Percentiles rank a stretch among this genome's conserved stretches.
Evolutionary conservation across 2,113 vertebrate species (phyloP).

Genomic region (Alethe castanea): DNA sequence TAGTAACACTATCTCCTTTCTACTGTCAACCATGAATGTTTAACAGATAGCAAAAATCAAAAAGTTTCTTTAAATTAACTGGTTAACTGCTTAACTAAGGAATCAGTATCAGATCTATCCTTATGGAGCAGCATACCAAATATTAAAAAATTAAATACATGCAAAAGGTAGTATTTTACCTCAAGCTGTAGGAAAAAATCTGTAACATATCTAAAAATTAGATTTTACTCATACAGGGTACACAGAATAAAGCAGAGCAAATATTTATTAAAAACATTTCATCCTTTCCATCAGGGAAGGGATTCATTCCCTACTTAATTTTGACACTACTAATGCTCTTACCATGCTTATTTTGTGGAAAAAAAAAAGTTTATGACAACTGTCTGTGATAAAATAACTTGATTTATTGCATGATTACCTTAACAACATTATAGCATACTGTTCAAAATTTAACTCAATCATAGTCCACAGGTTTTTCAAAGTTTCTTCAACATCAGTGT

Average conservation of each 20-base stretch:
- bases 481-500: conserved; percentile 69
- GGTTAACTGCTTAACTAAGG: background rate
- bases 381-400: background rate
- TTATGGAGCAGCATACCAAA: background rate
- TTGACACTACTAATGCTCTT: background rate
- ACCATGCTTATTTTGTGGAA: background rate
- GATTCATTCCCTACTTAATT: background rate
- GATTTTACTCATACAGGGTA: background rate
- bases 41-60: background rate
- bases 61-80: background rate
- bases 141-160: background rate
- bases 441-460: conserved; percentile 78
- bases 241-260: background rate
- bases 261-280: background rate
- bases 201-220: background rate
- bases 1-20: background rate
- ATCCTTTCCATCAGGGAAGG: background rate
- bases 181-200: background rate
- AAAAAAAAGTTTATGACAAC: background rate
- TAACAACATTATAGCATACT: conserved; percentile 76
- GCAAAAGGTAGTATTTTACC: background rate
- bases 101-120: background rate
- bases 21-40: background rate
- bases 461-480: conserved; percentile 79
- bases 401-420: conserved; percentile 74